Evolutionary conservation across 2,888 invertebrate species (phyloP), one percentile per base, ranked within the genome.

Genomic region (Keiferia lycopersicella): DNA sequence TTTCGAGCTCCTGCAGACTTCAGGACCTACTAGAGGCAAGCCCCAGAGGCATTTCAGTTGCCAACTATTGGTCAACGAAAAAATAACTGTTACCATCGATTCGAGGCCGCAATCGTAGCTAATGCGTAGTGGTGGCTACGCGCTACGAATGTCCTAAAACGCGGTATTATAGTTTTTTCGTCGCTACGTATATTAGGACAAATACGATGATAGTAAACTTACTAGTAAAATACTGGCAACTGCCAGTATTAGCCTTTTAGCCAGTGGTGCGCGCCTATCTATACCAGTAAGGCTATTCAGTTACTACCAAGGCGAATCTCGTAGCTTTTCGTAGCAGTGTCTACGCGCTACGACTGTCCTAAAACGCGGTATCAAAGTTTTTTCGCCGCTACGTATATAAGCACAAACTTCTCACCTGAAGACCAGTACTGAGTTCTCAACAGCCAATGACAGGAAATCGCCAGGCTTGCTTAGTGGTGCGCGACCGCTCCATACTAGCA

Each of bases 401-500:
- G 8, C 34, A 34, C 10, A 8, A 26, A 1, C 34, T 30, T 0
- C 73, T 87, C 67, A 91, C 92, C 91, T 87, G 75, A 92, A 88
- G 30, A 89, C 95, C 2, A 97, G 92, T 64, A 94, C 94, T 0
- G 97, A 97, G 72, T 94, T 92, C 78, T 96, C 95, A 66, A 98
- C 93, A 53, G 97, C 98, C 57, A 98, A 91, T 41, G 97, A 95
- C 58, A 98, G 92, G 91, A 96, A 98, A 86, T 97, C 97, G 62
- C 94, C 93, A 48, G 75, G 78, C 1, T 86, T 30, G 2, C 74
- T 65, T 0, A 66, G 12, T 20, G 92, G 88, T 68, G 94, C 93
- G 61, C 95, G 93, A 10, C 97, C 97, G 71, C 96, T 95, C 97
- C 97, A 98, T 67, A 98, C 92, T 51, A 98, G 92, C 67, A 98